Evolutionary conservation across 2,797 vertebrate species (phyloP), one percentile per base, ranked within the genome.

Genomic region (Malurus leucopterus): DNA sequence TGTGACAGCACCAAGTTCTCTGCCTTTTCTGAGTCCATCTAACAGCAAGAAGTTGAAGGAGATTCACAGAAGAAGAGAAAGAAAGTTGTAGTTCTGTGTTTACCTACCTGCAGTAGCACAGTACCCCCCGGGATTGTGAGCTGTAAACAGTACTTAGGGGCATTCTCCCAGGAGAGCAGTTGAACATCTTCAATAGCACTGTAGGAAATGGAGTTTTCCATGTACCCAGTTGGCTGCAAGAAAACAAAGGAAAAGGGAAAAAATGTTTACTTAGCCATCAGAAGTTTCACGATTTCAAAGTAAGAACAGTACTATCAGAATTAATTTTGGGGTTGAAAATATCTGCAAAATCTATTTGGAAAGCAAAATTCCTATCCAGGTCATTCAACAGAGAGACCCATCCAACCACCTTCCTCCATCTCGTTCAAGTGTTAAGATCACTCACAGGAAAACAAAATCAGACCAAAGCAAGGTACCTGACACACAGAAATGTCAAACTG

Each of bases 131-230:
- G 99, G 95, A 99, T 97, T 22, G 98, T 99, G 94, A 99, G 99
- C 97, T 99, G 99, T 97, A 99, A 98, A 96, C 99, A 99, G 97
- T 99, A 99, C 96, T 99, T 99, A 13, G 99, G 99, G 82, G 99
- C 99, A 4, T 99, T 99, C 96, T 99, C 99, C 99, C 99, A 99
- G 34, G 99, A 98, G 24, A 99, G 98, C 79, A 99, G 98, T 97
- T 99, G 99, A 95, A 99, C 98, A 38, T 99, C 99, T 96, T 99
- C 99, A 87, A 99, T 99, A 92, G 98, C 98, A 96, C 99, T 99
- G 98, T 99, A 99, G 95, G 98, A 99, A 96, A 99, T 96, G 13
- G 98, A 98, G 64, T 98, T 98, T 96, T 99, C 99, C 99, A 99
- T 99, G 98, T 99, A 99, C 92, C 99, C 99, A 15, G 99, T 99